These are phyloP conservation scores for Scaptomyza caliginosa DNA, from an alignment of 2,888 invertebrate genomes.

Conservation along the genomic window DNA sequence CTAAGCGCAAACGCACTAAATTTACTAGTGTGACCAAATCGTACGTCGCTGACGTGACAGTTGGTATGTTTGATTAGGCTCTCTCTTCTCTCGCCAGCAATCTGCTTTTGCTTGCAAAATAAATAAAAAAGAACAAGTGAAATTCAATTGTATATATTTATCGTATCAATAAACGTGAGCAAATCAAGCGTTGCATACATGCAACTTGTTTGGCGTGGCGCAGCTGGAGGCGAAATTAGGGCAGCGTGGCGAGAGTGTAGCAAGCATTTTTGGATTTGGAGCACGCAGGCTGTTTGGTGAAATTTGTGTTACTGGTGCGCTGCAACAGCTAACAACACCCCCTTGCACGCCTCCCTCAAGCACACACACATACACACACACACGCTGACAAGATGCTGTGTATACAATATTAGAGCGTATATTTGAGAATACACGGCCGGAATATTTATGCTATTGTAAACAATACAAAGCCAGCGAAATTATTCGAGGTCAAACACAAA, in stretches of 20 bases:
- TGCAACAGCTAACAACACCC: conserved; percentile 41
- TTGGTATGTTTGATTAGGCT: conserved; percentile 81
- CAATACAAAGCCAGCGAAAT: conserved; percentile 46
- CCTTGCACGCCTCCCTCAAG: background rate
- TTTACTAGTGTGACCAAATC: conserved; percentile 54
- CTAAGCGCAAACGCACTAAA: conserved; percentile 6
- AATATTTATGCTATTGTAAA: conserved; percentile 74
- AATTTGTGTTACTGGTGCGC: conserved; percentile 48
- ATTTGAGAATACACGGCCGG: conserved; percentile 35
- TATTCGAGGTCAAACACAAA: conserved; percentile 45
- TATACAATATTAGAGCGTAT: conserved; percentile 72
- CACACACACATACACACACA: conserved; percentile 13
- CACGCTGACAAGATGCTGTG: conserved; percentile 65
- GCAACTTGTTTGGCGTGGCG: conserved; percentile 46
- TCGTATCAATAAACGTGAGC: conserved; percentile 35
- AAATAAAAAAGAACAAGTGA: conserved; percentile 64
- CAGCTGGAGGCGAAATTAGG: conserved; percentile 50
- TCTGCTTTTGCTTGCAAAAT: conserved; percentile 60
- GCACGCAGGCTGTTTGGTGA: conserved; percentile 61
- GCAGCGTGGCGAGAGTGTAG: conserved; percentile 27
- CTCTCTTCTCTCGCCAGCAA: conserved; percentile 51
- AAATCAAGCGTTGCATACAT: conserved; percentile 21
- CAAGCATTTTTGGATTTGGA: conserved; percentile 48
- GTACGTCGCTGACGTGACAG: conserved; percentile 81
- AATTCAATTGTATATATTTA: conserved; percentile 45